Evolutionary conservation across 1,140 invertebrate species (phyloP), one percentile per base, ranked within the genome.

Genomic region (Eubasilissa regina): DNA sequence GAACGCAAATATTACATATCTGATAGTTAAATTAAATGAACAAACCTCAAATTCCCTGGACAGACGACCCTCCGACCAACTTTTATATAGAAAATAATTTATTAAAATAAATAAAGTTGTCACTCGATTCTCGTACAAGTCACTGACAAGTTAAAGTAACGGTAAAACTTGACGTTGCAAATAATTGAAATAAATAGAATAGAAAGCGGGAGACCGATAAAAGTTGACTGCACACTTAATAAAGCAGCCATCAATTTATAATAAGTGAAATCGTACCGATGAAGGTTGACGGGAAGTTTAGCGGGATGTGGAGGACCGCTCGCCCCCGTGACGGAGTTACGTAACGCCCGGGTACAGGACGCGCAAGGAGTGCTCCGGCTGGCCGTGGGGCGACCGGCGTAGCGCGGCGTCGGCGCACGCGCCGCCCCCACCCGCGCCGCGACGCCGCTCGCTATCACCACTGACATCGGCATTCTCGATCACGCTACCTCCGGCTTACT

Each of bases 291-390:
- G n/a, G 13, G 60, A 64, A 64, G 60, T 64, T 64, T 64, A 43
- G 60, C 60, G 60, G 35, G 60, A 64, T 44, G 60, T 64, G 58
- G 8, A 35, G 60, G 7, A 15, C 19, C n/a, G 8, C 60, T 12
- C 60, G 60, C n/a, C 21, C 55, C 55, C 17, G 55, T 21, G 17
- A 10, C 3, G 25, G 60, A 64, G 60, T 64, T 64, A 64, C 60
- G 60, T 64, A 64, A 64, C 35, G 35, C 60, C 35, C 60, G 60
- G 60, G 19, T 64, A 10, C 60, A 64, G 60, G 60, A 64, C 60
- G 60, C 60, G 60, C n/a, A 35, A 64, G 60, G 60, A 64, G 60
- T 64, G 60, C 60, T 64, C 19, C 10, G 60, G 13, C 35, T 15
- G 55, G 55, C 55, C 55, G 55, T 64, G 4, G 35, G 35, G 19